Percentiles rank a stretch among this genome's conserved stretches.
Conservation (phyloP, 2,888 invertebrate genomes). For the Catocala sponsa region DNA sequence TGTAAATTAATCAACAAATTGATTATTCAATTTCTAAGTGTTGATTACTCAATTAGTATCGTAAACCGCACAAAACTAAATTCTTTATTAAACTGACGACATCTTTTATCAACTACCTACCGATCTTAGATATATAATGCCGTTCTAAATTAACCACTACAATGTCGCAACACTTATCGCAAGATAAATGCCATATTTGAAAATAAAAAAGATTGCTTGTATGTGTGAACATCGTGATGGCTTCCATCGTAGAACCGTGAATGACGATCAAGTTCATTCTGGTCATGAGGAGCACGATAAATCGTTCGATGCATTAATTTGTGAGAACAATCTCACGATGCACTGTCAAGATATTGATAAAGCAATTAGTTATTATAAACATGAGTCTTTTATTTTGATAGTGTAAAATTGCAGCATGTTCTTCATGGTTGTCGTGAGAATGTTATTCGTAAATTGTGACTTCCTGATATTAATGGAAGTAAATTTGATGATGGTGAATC, state of each 20-base stretch:
- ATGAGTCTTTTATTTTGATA: background rate
- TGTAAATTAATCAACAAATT: too few relatives aligned
- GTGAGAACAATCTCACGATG: slow-evolving; percentile 24
- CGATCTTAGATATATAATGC: too few relatives aligned
- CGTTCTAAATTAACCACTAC: too few relatives aligned
- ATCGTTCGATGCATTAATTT: slow-evolving; percentile 11
- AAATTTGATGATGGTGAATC: background rate
- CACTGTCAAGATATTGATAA: slow-evolving; percentile 16
- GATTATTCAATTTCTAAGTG: too few relatives aligned
- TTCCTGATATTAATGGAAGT: slow-evolving; percentile 1
- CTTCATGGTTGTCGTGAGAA: slow-evolving; percentile 10
- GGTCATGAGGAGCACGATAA: slow-evolving; percentile 35
- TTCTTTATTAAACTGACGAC: too few relatives aligned
- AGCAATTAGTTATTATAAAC: slow-evolving; percentile 13
- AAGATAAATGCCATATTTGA: too few relatives aligned
- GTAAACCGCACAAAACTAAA: too few relatives aligned
- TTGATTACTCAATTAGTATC: too few relatives aligned
- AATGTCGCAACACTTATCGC: background rate
- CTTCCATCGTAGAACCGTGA: slow-evolving; percentile 13
- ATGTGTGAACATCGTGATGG: slow-evolving; percentile 5
- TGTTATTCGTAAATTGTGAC: background rate
- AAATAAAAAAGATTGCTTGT: too few relatives aligned
- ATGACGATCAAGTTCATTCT: slow-evolving; percentile 34
- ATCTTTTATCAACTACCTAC: too few relatives aligned
- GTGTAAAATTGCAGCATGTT: background rate